A percentile compares a stretch with the other conserved stretches of the same genome.
These are phyloP conservation scores for Bostrychus sinensis DNA, from an alignment of 2,113 vertebrate genomes.

Conservation along the genomic window DNA sequence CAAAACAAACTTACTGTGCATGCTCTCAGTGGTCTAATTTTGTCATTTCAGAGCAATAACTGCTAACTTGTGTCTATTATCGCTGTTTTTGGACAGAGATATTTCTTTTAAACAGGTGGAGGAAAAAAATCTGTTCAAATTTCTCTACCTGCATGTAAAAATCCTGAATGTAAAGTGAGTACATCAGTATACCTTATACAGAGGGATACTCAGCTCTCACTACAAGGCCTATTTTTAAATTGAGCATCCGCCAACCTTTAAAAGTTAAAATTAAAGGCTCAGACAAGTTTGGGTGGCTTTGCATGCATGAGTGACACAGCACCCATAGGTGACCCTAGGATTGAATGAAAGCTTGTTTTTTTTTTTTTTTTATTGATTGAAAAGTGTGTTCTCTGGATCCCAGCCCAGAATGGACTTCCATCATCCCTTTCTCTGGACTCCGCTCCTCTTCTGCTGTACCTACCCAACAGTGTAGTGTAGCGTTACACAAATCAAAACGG, in stretches of 20 bases:
- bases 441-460: constrained; percentile 5
- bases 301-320: constrained; percentile 40
- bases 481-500: constrained; percentile 49
- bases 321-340: constrained; percentile 18
- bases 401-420: constrained; percentile 22
- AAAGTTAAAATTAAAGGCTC: constrained; percentile 2
- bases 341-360: constrained; percentile 9
- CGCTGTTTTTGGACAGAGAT: too few relatives aligned
- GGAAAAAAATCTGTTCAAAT: too few relatives aligned
- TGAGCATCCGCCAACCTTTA: neutral
- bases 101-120: too few relatives aligned
- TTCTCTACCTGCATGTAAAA: too few relatives aligned
- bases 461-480: constrained; percentile 31
- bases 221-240: too few relatives aligned
- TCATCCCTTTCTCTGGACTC: constrained; percentile 4
- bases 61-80: too few relatives aligned
- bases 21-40: too few relatives aligned
- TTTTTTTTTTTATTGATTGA: constrained; percentile 15
- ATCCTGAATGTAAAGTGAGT: too few relatives aligned
- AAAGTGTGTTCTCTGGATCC: constrained; percentile 12
- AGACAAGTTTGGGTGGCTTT: constrained; percentile 14
- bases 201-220: too few relatives aligned
- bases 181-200: too few relatives aligned
- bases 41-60: too few relatives aligned
- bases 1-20: too few relatives aligned